A percentile compares a stretch with the other conserved stretches of the same genome.
phyloP scores from a whole-genome alignment of 2,888 invertebrate species.

The Sicus ferrugineus region DNA sequence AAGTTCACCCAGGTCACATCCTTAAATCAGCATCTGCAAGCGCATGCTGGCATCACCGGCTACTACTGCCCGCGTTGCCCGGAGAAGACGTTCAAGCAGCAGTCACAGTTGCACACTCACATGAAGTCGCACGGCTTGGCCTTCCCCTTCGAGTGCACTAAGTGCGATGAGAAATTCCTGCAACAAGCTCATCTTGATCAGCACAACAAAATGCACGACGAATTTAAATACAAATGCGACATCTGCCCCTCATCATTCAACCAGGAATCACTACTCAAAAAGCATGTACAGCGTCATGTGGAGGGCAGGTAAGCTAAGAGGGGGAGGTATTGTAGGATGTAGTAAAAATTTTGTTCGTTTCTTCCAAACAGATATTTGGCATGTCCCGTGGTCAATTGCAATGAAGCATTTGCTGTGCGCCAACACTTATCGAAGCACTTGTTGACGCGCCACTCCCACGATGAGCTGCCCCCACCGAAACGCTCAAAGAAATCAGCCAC shows the following conservation, averaged over 20 bases:
- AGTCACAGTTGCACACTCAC: constrained; percentile 63
- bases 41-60: constrained; percentile 63
- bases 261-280: constrained; percentile 63
- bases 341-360: no score
- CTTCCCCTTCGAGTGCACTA: constrained; percentile 63
- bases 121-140: constrained; percentile 64
- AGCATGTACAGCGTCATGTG: constrained; percentile 64
- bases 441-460: constrained; percentile 64
- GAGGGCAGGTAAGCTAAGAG: constrained; percentile 57
- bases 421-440: constrained; percentile 65
- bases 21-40: constrained; percentile 64
- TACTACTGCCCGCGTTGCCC: constrained; percentile 64
- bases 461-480: constrained; percentile 63
- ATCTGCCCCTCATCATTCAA: constrained; percentile 65
- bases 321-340: not conserved
- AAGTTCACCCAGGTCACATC: constrained; percentile 65
- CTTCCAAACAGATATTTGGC: constrained; percentile 56
- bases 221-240: constrained; percentile 64
- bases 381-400: constrained; percentile 63
- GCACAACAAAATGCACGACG: constrained; percentile 64
- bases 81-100: constrained; percentile 64
- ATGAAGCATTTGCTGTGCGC: constrained; percentile 64
- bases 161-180: constrained; percentile 65
- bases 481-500: constrained; percentile 60
- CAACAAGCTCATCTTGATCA: constrained; percentile 64